Evolutionary conservation across 2,113 vertebrate species (phyloP), one percentile per base, ranked within the genome.

Genomic region (Ctenomys sociabilis): DNA sequence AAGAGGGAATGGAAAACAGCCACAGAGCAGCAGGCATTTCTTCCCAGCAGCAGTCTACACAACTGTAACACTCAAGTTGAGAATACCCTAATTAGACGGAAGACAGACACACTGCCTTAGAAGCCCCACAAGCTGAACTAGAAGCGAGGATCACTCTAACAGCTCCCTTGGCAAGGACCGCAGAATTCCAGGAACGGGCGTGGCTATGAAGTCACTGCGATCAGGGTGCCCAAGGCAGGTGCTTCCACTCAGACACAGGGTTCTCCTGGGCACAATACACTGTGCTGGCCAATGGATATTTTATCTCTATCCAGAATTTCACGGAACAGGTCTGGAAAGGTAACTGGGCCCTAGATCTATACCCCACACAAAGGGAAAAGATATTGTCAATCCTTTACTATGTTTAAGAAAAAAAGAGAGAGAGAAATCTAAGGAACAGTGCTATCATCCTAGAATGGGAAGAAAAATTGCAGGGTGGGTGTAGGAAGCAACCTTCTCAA

Each of bases 401-500:
- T 22, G 43, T 57, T 86, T 7, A 57, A 57, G 14, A 57, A 4
- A 57, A 14, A 57, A 4, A 57, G 16, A 57, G 78, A 83, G 64
- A 91, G 68, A 80, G 13, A 85, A 95, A 89, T 45, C 54, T 2
- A 84, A 90, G 52, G 73, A 82, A 90, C 30, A 68, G 7, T 70
- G 78, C 24, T 90, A 72, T 54, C 59, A 95, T 61, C 5, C 49
- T 68, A 75, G 28, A 82, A 1, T 94, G 43, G 43, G 89, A 96
- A 95, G 49, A 90, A 84, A 84, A 93, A 89, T 35, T 64, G 6
- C 3, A 45, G 61, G 78, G 78, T 32, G 70, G 49, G 57, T 75
- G 59, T 64, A 57, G 54, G 68, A 78, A 75, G 68, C 66, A 94
- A 80, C 83, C 54, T 93, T 49, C 87, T 91, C 13, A 82, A 90